Evolutionary conservation across 2,888 invertebrate species (phyloP).

Genomic region (Drosophila heteroneura): DNA sequence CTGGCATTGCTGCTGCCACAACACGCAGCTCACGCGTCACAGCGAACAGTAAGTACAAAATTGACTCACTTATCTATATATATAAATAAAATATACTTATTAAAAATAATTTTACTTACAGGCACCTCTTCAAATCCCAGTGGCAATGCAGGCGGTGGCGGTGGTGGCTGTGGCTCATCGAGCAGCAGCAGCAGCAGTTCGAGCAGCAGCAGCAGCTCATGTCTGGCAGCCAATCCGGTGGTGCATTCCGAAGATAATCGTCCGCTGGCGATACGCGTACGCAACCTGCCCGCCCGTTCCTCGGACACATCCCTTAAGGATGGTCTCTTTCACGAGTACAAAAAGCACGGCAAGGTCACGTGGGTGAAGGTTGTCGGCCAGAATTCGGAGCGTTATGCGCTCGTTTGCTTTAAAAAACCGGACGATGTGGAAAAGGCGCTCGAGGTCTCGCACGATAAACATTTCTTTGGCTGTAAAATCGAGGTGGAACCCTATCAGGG

Average conservation of each 20-base stretch:
- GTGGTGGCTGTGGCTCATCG: slow-evolving; percentile 74
- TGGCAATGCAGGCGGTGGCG: slow-evolving; percentile 70
- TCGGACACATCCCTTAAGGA: slow-evolving; percentile 98
- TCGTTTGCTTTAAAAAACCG: slow-evolving; percentile 98
- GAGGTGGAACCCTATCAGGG: slow-evolving; percentile 97
- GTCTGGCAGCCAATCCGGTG: slow-evolving; percentile 83
- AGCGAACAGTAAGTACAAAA: slow-evolving; percentile 83
- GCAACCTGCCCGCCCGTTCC: slow-evolving; percentile 95
- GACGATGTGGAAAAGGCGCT: slow-evolving; percentile 98
- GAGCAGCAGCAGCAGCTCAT: slow-evolving; percentile 78
- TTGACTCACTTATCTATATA: background rate
- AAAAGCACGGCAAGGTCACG: slow-evolving; percentile 98
- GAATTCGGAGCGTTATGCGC: slow-evolving; percentile 95
- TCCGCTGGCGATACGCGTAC: slow-evolving; percentile 95
- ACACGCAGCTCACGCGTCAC: slow-evolving; percentile 82
- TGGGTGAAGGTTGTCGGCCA: slow-evolving; percentile 97
- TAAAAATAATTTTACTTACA: slow-evolving; percentile 9
- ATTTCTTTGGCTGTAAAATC: slow-evolving; percentile 98
- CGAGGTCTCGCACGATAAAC: slow-evolving; percentile 97
- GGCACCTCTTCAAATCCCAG: slow-evolving; percentile 82
- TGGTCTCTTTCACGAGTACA: slow-evolving; percentile 99
- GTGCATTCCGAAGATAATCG: slow-evolving; percentile 87
- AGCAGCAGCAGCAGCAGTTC: slow-evolving; percentile 74
- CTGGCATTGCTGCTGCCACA: slow-evolving; percentile 46
- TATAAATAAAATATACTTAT: background rate